Evolutionary conservation across 2,797 vertebrate species (phyloP).

Genomic region (Botia almorhae): DNA sequence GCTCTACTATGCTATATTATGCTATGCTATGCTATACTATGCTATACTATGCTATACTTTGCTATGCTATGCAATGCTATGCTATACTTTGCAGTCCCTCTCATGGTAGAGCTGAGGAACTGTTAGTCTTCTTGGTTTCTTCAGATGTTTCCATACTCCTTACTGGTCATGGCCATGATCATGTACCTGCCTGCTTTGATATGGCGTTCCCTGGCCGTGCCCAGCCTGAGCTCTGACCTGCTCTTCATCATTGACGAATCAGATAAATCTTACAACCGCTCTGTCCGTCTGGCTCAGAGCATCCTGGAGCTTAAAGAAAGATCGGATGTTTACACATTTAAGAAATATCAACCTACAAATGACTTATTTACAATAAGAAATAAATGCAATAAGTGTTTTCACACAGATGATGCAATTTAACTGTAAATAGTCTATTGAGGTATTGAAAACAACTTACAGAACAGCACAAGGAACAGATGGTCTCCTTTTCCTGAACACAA

Average conservation of each 20-base stretch:
- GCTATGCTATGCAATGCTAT: not conserved
- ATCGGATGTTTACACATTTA: conserved; percentile 80
- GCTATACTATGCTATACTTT: too few species aligned
- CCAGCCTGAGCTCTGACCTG: conserved; percentile 86
- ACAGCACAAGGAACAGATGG: too few species aligned
- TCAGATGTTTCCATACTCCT: conserved; percentile 93
- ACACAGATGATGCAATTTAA: too few species aligned
- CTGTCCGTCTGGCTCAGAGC: conserved; percentile 90
- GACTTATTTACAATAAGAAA: too few species aligned
- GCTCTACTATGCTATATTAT: too few species aligned
- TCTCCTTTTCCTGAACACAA: not conserved
- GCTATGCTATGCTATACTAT: too few species aligned
- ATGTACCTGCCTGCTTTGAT: conserved; percentile 93
- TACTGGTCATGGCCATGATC: conserved; percentile 87
- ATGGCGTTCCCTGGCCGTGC: conserved; percentile 86
- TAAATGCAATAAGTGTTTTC: too few species aligned
- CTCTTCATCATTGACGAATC: conserved; percentile 94
- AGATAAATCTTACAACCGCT: conserved; percentile 97
- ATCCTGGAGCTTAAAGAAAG: conserved; percentile 87
- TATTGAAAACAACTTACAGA: too few species aligned
- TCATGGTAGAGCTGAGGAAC: not conserved
- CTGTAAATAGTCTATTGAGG: too few species aligned
- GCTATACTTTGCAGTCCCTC: conserved; percentile 3
- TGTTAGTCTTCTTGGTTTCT: not conserved
- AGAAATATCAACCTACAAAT: too few species aligned